phyloP scores from a whole-genome alignment of 2,888 invertebrate genomes.

The Phragmatobia fuliginosa region DNA sequence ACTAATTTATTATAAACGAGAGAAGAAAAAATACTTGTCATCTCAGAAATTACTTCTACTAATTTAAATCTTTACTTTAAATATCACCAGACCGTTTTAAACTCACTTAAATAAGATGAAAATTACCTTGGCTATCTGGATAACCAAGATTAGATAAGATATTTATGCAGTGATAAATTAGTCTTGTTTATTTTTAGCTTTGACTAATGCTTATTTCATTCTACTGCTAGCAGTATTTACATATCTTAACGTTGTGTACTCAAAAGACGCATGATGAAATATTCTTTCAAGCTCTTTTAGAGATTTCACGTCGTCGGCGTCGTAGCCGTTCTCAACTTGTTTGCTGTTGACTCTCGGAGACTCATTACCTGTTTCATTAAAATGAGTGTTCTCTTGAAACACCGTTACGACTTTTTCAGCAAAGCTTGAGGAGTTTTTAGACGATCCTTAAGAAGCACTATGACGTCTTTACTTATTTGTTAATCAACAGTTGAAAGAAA shows the following conservation, averaged over 20 bases:
- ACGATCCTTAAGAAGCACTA: conserved; percentile 21
- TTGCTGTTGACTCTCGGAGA: conserved; percentile 70
- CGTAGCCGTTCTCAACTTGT: conserved; percentile 57
- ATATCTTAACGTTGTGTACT: conserved; percentile 20
- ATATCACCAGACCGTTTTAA: conserved; percentile 23
- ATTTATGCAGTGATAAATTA: conserved; percentile 3
- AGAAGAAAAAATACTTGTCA: conserved; percentile 39
- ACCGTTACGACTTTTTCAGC: conserved; percentile 55
- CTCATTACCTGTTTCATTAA: conserved; percentile 82
- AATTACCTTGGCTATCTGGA: conserved; percentile 10
- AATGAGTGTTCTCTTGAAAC: conserved; percentile 68
- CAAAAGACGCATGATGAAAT: conserved; percentile 39
- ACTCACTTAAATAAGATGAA: conserved; percentile 12
- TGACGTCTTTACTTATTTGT: not conserved
- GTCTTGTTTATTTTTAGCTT: conserved; percentile 6
- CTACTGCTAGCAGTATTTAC: conserved; percentile 7
- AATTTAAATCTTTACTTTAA: conserved; percentile 38
- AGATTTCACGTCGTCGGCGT: conserved; percentile 50
- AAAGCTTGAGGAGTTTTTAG: conserved; percentile 28
- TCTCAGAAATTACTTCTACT: conserved; percentile 34
- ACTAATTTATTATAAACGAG: conserved; percentile 52
- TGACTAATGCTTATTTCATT: conserved; percentile 17
- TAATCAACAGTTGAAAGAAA: not conserved
- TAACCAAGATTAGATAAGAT: conserved; percentile 11
- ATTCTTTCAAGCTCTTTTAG: conserved; percentile 39